phyloP scores from a whole-genome alignment of 2,888 invertebrate genomes.

The Drosophila bunnanda region DNA sequence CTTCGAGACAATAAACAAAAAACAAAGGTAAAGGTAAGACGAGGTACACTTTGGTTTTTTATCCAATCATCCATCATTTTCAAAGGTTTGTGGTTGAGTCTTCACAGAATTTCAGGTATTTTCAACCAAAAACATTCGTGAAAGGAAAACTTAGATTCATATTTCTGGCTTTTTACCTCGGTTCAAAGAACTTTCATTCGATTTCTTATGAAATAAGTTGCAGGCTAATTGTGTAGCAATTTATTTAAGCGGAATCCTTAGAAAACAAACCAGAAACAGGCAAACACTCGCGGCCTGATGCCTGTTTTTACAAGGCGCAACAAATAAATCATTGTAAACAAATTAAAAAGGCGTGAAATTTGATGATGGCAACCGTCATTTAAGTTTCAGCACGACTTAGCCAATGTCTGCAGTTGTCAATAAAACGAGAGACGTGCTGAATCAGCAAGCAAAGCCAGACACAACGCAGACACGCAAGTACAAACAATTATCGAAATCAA shows the following conservation, averaged over 20 bases:
- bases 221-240: not conserved
- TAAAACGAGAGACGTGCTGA: constrained; percentile 5
- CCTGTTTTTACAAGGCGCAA: not conserved
- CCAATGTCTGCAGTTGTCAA: constrained; percentile 40
- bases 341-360: constrained; percentile 12
- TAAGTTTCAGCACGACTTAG: constrained; percentile 18
- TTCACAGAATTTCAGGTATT: not conserved
- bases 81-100: not conserved
- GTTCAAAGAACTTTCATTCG: not conserved
- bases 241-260: not conserved
- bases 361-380: constrained; percentile 31
- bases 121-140: not conserved
- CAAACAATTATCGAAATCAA: constrained; percentile 3
- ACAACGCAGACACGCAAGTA: constrained; percentile 26
- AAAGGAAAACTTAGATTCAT: no score
- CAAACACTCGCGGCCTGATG: not conserved
- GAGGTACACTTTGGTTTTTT: not conserved
- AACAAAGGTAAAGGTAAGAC: constrained; percentile 6
- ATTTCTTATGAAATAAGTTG: constrained; percentile 2
- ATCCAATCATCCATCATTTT: constrained; percentile 1
- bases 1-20: constrained; percentile 9
- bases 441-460: constrained; percentile 19
- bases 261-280: not conserved
- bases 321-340: constrained; percentile 25
- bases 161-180: not conserved